A percentile compares a stretch with the other conserved stretches of the same genome.
These are phyloP conservation scores for Octomys mimax DNA, from an alignment of 2,797 vertebrate species.

Conservation along the genomic window DNA sequence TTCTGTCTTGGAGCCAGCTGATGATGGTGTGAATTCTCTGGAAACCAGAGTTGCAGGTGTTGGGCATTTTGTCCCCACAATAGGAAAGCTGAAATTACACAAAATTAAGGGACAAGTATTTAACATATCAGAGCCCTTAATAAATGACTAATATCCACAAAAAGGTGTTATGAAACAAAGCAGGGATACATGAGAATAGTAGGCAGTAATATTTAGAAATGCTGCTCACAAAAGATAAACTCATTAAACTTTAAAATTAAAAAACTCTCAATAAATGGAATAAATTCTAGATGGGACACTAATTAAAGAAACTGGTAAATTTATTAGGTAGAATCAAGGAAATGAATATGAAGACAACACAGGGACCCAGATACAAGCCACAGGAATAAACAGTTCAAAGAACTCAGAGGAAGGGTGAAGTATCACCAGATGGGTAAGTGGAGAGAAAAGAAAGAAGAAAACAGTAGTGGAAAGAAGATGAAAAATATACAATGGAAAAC, in stretches of 20 bases:
- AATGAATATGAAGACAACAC: not conserved
- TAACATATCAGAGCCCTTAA: not conserved
- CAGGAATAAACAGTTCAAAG: not conserved
- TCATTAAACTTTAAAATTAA: not conserved
- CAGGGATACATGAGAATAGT: not conserved
- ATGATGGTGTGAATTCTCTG: not conserved
- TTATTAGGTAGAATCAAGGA: not conserved
- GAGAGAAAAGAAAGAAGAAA: not conserved
- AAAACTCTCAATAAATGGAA: not conserved
- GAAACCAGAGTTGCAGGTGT: not conserved
- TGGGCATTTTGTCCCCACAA: not conserved
- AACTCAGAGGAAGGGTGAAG: not conserved
- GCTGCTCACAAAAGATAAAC: not conserved
- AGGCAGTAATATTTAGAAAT: not conserved
- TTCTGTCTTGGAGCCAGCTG: not conserved
- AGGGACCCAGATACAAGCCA: not conserved
- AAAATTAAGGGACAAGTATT: not conserved
- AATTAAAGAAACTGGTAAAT: not conserved
- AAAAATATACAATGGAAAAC: not conserved
- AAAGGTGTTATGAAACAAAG: conserved; percentile 13
- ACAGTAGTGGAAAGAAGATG: not conserved
- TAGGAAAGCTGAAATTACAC: not conserved
- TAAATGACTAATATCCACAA: not conserved
- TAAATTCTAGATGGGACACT: not conserved
- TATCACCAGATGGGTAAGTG: not conserved